Base-by-base conservation (phyloP, 2,888 invertebrate species). In the Yponomeuta evonymella region DNA sequence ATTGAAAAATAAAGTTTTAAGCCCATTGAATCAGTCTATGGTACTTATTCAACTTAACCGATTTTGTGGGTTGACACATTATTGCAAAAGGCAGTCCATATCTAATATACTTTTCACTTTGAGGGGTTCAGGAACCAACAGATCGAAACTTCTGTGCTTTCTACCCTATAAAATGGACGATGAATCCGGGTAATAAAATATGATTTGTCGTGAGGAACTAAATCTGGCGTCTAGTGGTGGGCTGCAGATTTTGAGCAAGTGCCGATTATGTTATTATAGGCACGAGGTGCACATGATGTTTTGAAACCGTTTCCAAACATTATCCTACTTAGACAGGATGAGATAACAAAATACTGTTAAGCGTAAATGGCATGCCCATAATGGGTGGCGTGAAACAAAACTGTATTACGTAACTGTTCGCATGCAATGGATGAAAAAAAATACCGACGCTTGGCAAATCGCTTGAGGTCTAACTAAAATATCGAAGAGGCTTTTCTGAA, bases 161-260 rank as follows among this genome's bases (percentile, higher is more conserved):
- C 12, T 15, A 58, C 5, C 4, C 4, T 5, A 15, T 5, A 58
- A 15, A 15, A 58, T 75, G 73, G 70, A 74, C 74, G 77, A 15
- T 58, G 51, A 15, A 15, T 58, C 73, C 73, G 72, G 58, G 62
- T 30, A 62, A 70, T 70, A 70, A 70, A 70, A 70, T 63, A 62
- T 70, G 70, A 70, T 12, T 36, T 63, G 62, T 70, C 36, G 29
- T 36, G 43, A 23, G 63, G 63, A 62, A 67, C 51, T 58, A 58
- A 58, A 58, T 58, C 51, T 58, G 15, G 51, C 51, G 6, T 58
- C 43, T 8, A 43, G 43, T 43, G 5, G 43, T 8, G 43, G 43
- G 43, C 43, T 43, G 43, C 8, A 43, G 43, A 43, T 43, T 43
- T 43, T 43, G 43, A 43, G 43, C 43, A 43, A 43, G 8, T 58